A percentile compares a stretch with the other conserved stretches of the same genome.
Conservation (phyloP, 2,797 vertebrate species). For the Gymnocypris eckloni region DNA sequence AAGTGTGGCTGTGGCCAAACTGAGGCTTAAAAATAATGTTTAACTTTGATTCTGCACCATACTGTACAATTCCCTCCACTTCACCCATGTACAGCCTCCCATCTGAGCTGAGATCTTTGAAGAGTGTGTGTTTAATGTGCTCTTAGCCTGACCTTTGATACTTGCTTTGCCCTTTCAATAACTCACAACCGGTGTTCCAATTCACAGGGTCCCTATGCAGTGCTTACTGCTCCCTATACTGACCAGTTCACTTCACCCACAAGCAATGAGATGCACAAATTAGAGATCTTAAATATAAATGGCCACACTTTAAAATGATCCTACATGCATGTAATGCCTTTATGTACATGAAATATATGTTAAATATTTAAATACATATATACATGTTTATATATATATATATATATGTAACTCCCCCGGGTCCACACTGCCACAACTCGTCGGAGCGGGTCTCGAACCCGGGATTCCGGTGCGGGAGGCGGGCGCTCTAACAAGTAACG, state of each 20-base stretch:
- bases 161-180: constrained; percentile 10
- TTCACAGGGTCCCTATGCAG: constrained; percentile 1
- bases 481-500: no score
- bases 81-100: background rate
- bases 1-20: background rate
- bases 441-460: no score
- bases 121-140: constrained; percentile 3
- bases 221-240: background rate
- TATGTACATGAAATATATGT: background rate
- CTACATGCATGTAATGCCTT: background rate
- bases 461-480: no score
- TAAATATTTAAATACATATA: background rate
- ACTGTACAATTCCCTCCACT: constrained; percentile 32
- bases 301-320: background rate
- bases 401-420: no score
- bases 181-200: constrained; percentile 17
- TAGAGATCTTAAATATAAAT: background rate
- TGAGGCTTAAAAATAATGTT: constrained; percentile 2
- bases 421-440: no score
- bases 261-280: background rate
- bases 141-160: background rate
- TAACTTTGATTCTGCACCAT: constrained; percentile 3
- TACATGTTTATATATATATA: background rate
- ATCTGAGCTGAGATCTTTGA: background rate
- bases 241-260: background rate